These are phyloP conservation scores for Python bivittatus DNA, from an alignment of 2,113 vertebrate species.

Conservation along the genomic window DNA sequence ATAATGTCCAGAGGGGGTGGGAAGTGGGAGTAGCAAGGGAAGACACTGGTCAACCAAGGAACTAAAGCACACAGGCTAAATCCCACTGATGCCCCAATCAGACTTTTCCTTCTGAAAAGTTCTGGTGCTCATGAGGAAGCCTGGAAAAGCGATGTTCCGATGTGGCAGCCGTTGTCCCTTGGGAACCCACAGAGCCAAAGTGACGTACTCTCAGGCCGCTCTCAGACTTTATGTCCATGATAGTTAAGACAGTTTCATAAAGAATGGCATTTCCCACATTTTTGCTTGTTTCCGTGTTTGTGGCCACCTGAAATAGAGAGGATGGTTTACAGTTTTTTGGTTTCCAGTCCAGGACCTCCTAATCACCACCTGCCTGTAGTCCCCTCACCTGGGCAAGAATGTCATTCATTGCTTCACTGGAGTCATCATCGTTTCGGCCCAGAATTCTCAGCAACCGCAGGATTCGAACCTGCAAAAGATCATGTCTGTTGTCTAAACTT, in stretches of 20 bases:
- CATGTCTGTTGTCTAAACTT: conserved; percentile 49
- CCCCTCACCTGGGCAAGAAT: conserved; percentile 95
- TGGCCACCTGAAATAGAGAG: conserved; percentile 86
- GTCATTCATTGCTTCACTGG: conserved; percentile 99
- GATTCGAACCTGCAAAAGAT: conserved; percentile 87
- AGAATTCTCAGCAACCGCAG: conserved; percentile 96
- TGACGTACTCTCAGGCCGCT: conserved; percentile 93
- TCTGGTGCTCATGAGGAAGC: neutral
- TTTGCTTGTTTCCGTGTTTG: conserved; percentile 99
- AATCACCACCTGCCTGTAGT: neutral
- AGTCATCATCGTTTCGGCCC: conserved; percentile 96
- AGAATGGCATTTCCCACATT: conserved; percentile 99
- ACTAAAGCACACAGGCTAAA: neutral
- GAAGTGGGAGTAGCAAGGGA: neutral
- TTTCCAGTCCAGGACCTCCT: neutral
- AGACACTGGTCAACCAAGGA: neutral
- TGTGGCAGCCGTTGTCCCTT: neutral
- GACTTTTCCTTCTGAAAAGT: neutral
- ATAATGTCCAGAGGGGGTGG: neutral
- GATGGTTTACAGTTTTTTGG: neutral
- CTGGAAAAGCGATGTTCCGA: neutral
- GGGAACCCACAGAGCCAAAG: neutral
- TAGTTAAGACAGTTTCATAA: conserved; percentile 98
- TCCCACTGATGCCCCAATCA: neutral
- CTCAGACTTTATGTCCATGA: conserved; percentile 99